Conservation (phyloP, 2,888 invertebrate genomes). For the Drosophila sordidula region DNA sequence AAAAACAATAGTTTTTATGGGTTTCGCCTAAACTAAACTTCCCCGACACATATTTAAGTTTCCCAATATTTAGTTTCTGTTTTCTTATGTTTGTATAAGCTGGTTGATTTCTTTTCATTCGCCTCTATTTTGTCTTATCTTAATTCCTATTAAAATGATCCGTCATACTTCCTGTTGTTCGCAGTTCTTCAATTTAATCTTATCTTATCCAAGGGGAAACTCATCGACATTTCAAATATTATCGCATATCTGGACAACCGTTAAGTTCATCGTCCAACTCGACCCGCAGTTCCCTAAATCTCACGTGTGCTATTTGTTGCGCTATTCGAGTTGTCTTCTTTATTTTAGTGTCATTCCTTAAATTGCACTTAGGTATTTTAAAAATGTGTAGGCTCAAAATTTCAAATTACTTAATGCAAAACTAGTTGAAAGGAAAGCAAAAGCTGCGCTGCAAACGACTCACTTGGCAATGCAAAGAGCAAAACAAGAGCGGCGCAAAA, state of each 20-base stretch:
- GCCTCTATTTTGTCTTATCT: too few species aligned
- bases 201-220: background rate
- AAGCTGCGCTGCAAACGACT: constrained; percentile 24
- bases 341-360: background rate
- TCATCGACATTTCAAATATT: background rate
- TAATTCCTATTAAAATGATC: background rate
- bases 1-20: too few species aligned
- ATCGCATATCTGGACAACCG: background rate
- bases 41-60: too few species aligned
- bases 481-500: constrained; percentile 38
- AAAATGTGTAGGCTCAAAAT: constrained; percentile 17
- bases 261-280: background rate
- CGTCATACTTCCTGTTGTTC: background rate
- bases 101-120: background rate
- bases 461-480: constrained; percentile 44
- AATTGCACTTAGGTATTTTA: constrained; percentile 1
- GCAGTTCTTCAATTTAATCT: background rate
- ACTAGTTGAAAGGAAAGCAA: constrained; percentile 32
- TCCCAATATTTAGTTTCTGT: too few species aligned
- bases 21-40: too few species aligned
- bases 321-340: background rate
- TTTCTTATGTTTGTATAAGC: too few species aligned
- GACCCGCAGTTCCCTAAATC: background rate
- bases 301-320: background rate
- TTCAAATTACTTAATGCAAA: constrained; percentile 62